phyloP scores from a whole-genome alignment of 2,113 vertebrate genomes.

The Eptesicus fuscus region DNA sequence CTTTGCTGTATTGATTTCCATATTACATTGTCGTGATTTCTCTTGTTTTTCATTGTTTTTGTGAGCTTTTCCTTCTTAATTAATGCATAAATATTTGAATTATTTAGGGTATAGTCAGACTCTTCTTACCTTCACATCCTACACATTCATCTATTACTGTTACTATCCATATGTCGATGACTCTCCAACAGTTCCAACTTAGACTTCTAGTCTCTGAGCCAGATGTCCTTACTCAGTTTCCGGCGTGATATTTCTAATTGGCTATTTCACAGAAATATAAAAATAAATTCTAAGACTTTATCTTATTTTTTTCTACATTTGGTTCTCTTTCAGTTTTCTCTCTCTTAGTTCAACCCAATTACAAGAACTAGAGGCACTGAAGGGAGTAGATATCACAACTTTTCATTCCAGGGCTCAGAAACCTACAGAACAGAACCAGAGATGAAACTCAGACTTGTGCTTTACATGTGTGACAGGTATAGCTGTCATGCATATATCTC shows the following conservation, averaged over 20 bases:
- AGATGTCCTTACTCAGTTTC: background rate
- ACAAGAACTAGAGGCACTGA: background rate
- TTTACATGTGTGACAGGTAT: background rate
- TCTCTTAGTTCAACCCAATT: background rate
- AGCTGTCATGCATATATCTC: background rate
- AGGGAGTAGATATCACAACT: background rate
- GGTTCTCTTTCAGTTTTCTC: background rate
- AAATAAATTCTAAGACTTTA: slow-evolving; percentile 24
- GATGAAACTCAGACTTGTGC: background rate
- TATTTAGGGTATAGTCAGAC: background rate
- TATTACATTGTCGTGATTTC: background rate
- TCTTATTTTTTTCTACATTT: background rate
- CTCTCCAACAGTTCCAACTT: background rate
- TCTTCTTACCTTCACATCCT: background rate
- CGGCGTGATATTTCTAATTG: background rate
- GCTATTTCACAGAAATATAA: background rate
- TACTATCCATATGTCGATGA: background rate
- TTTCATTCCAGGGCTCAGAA: background rate
- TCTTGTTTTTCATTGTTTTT: background rate
- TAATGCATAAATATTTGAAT: background rate
- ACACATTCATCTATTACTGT: background rate
- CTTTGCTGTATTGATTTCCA: background rate
- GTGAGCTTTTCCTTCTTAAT: background rate
- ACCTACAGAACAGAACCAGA: background rate
- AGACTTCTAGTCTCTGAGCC: background rate